Evolutionary conservation across 2,888 invertebrate species (phyloP).

Genomic region (Mesorhabditis sp.): DNA sequence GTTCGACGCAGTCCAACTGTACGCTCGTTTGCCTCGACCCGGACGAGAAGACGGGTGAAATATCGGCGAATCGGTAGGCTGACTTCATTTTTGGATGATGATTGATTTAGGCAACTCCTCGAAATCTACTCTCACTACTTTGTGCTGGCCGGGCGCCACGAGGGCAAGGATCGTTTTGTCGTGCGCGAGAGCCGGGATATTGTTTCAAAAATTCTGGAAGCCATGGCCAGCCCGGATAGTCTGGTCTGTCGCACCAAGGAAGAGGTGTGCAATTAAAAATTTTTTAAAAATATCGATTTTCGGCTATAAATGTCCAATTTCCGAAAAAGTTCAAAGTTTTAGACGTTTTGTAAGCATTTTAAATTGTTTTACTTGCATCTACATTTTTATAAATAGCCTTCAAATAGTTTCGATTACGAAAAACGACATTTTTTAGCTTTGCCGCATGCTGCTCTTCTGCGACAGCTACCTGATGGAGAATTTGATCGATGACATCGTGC

Average conservation of each 20-base stretch:
- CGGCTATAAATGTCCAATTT: not conserved
- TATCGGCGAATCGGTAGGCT: not conserved
- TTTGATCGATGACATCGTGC: not conserved
- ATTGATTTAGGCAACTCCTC: not conserved
- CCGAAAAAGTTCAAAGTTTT: not conserved
- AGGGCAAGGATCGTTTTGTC: not conserved
- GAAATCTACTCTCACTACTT: constrained; percentile 3
- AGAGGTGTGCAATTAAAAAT: not conserved
- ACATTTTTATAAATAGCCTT: not conserved
- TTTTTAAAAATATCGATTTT: not conserved
- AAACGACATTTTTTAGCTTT: not conserved
- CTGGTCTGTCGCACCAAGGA: not conserved
- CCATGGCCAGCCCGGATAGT: not conserved
- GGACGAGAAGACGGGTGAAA: not conserved
- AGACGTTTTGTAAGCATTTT: no score
- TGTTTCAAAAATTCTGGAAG: not conserved
- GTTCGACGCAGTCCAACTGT: not conserved
- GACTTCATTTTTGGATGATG: not conserved
- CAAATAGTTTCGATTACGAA: not conserved
- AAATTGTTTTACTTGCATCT: not conserved
- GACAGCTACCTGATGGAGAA: not conserved
- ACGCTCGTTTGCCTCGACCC: not conserved
- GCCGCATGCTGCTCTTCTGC: not conserved
- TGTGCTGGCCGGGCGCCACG: not conserved
- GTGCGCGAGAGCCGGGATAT: not conserved